These are phyloP conservation scores for Psephotus haematonotus DNA, from an alignment of 2,113 vertebrate species.

Conservation along the genomic window DNA sequence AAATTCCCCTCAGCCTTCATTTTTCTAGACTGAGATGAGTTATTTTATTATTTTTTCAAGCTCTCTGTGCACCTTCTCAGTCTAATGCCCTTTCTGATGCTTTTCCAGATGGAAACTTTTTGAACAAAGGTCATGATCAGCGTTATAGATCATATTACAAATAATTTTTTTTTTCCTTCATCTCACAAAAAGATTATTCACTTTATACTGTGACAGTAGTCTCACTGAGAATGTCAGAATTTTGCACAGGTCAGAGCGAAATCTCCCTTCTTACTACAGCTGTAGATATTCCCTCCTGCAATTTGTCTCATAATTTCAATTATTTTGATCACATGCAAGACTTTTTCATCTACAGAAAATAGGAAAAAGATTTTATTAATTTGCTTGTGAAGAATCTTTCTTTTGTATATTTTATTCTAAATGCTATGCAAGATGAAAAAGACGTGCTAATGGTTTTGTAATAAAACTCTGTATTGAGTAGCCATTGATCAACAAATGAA, in stretches of 20 bases:
- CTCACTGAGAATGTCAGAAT: neutral
- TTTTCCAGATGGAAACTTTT: neutral
- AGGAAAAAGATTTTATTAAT: slow-evolving; percentile 53
- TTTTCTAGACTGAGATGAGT: neutral
- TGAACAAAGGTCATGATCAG: slow-evolving; percentile 2
- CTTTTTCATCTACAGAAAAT: slow-evolving; percentile 26
- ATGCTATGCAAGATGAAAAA: slow-evolving; percentile 26
- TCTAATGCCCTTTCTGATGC: neutral
- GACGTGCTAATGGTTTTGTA: neutral
- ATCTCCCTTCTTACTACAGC: neutral
- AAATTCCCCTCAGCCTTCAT: neutral
- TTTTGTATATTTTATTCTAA: slow-evolving; percentile 26
- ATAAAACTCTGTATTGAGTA: slow-evolving; percentile 12
- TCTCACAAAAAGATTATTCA: neutral
- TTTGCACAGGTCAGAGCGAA: neutral
- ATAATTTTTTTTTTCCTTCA: slow-evolving; percentile 15
- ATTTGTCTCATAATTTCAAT: slow-evolving; percentile 34
- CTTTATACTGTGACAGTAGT: neutral
- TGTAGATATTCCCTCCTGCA: neutral
- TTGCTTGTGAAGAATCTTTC: slow-evolving; percentile 44
- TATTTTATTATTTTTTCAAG: neutral
- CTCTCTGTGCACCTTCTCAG: neutral
- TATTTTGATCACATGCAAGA: slow-evolving; percentile 26
- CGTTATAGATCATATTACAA: neutral
- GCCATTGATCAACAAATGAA: slow-evolving; percentile 9